Evolutionary conservation across 1,140 invertebrate genomes (phyloP).

Genomic region (Metopolophium dirhodum): DNA sequence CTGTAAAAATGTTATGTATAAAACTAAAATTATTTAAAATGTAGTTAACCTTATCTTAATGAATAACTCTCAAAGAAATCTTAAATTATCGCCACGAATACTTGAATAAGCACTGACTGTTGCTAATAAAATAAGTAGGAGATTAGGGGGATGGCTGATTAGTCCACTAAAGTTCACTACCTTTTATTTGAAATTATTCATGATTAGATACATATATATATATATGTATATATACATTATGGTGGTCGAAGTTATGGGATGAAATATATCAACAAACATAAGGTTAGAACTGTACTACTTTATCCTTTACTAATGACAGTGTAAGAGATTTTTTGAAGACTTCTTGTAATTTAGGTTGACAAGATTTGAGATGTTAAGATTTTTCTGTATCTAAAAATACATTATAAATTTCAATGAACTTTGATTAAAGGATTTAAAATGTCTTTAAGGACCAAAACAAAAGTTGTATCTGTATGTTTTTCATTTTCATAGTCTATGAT

Average conservation of each 20-base stretch:
- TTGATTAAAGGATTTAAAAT: neutral
- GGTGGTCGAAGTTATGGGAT: neutral
- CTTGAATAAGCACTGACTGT: neutral
- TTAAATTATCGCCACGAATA: neutral
- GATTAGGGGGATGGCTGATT: neutral
- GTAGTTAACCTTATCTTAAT: neutral
- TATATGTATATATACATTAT: neutral
- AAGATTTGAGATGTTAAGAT: neutral
- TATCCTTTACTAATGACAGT: neutral
- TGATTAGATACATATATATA: neutral
- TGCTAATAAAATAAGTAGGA: neutral
- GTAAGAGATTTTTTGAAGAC: neutral
- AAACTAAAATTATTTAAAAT: neutral
- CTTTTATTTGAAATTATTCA: neutral
- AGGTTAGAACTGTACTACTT: neutral
- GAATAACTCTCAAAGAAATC: neutral
- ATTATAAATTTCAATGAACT: neutral
- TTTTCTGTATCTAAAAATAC: neutral
- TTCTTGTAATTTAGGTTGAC: neutral
- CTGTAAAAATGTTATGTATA: neutral
- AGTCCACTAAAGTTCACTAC: neutral
- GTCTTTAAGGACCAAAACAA: neutral
- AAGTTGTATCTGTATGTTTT: neutral
- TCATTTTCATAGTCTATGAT: neutral
- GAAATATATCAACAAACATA: neutral